Conservation (phyloP, 2,797 vertebrate genomes). For the Sebastes cheni region DNA sequence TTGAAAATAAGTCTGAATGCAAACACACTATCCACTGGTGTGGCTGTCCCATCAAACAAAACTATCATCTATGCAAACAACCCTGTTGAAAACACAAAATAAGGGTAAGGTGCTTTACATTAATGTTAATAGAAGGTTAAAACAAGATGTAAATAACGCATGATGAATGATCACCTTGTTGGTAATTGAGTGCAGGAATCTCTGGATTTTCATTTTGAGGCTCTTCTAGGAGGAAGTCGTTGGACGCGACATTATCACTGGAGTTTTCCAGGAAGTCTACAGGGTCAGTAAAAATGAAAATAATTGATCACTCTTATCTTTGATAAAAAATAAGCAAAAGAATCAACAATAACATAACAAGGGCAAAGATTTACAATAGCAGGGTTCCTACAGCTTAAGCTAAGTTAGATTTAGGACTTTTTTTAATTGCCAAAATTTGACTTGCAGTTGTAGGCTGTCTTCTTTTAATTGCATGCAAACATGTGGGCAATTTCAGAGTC, state of each 20-base stretch:
- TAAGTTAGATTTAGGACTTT: background rate
- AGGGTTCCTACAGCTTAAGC: background rate
- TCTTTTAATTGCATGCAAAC: background rate
- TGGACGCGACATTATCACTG: constrained; percentile 42
- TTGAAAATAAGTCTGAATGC: background rate
- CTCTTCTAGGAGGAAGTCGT: constrained; percentile 33
- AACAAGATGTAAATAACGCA: constrained; percentile 1
- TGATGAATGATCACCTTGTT: constrained; percentile 45
- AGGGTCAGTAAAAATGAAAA: background rate
- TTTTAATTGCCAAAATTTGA: background rate
- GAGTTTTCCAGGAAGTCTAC: constrained; percentile 74
- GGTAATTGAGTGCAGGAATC: constrained; percentile 24
- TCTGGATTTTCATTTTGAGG: constrained; percentile 35
- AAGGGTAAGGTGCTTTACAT: background rate
- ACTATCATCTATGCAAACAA: too few relatives aligned
- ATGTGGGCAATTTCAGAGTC: background rate
- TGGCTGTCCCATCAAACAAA: background rate
- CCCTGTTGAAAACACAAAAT: background rate
- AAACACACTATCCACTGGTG: background rate
- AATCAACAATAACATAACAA: background rate
- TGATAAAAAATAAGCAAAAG: background rate
- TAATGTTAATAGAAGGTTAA: background rate
- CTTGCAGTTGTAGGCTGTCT: background rate
- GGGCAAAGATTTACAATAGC: background rate
- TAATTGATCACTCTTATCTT: background rate